These are phyloP conservation scores for Chlorops oryzae DNA, from an alignment of 1,140 invertebrate genomes.

Conservation along the genomic window DNA sequence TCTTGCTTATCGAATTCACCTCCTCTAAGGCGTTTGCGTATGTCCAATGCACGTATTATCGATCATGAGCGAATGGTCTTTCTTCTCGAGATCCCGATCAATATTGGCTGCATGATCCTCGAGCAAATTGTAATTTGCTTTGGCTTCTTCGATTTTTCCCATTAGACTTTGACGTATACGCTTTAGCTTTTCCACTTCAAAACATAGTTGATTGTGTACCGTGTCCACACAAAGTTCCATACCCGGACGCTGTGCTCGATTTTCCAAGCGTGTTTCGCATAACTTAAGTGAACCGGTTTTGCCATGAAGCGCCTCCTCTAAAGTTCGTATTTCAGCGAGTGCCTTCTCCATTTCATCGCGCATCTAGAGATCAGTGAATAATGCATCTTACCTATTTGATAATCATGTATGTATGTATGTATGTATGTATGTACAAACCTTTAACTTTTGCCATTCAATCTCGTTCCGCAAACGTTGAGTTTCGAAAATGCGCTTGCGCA, in stretches of 20 bases:
- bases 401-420: background rate
- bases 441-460: conserved; percentile 77
- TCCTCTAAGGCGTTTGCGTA: conserved; percentile 57
- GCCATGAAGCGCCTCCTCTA: conserved; percentile 60
- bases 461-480: conserved; percentile 76
- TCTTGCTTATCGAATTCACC: conserved; percentile 26
- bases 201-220: conserved; percentile 62
- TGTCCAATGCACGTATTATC: conserved; percentile 66
- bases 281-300: conserved; percentile 67
- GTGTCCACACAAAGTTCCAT: conserved; percentile 74
- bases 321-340: conserved; percentile 59
- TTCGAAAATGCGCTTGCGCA: conserved; percentile 77
- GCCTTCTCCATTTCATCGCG: conserved; percentile 75
- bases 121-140: conserved; percentile 62
- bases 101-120: conserved; percentile 60
- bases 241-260: conserved; percentile 65
- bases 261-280: conserved; percentile 68
- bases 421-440: conserved; percentile 51
- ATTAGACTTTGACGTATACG: conserved; percentile 60
- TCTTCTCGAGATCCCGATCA: conserved; percentile 61
- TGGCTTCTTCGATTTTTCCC: conserved; percentile 66
- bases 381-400: conserved; percentile 5
- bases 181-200: conserved; percentile 59
- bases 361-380: conserved; percentile 53
- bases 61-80: conserved; percentile 65